Percentiles rank a stretch among this genome's conserved stretches.
Conservation (phyloP, 92 coral and sea anemone species). For the Chrysogorgia sp. region DNA sequence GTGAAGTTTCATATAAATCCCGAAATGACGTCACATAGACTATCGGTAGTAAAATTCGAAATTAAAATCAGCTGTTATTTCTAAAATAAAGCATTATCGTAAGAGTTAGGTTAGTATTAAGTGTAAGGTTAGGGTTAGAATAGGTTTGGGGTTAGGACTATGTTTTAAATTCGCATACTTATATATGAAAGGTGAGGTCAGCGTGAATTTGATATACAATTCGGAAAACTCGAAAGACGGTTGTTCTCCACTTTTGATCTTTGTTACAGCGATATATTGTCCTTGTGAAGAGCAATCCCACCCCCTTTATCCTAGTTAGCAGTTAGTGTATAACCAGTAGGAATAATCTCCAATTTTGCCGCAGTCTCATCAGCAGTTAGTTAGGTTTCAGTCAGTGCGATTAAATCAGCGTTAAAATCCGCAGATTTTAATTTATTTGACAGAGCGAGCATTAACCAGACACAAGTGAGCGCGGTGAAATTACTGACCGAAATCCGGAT, state of each 20-base stretch:
- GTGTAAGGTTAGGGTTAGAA: too few species aligned
- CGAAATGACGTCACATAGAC: too few species aligned
- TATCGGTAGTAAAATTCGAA: too few species aligned
- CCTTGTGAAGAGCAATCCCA: slow-evolving; percentile 37
- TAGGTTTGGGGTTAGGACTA: too few species aligned
- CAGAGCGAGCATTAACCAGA: slow-evolving; percentile 21
- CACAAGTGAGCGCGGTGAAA: not conserved
- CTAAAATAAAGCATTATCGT: too few species aligned
- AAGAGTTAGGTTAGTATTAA: too few species aligned
- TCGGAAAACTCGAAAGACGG: slow-evolving; percentile 49
- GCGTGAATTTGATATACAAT: slow-evolving; percentile 4
- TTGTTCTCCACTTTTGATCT: slow-evolving; percentile 21
- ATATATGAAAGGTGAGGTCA: too few species aligned
- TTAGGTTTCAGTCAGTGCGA: slow-evolving; percentile 62
- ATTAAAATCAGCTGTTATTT: too few species aligned
- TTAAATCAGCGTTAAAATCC: slow-evolving; percentile 49
- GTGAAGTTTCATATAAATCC: too few species aligned
- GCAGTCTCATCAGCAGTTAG: slow-evolving; percentile 40
- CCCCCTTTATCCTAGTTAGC: slow-evolving; percentile 47
- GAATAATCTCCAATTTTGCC: slow-evolving; percentile 35
- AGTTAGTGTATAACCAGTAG: slow-evolving; percentile 53
- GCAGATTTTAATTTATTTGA: slow-evolving; percentile 48
- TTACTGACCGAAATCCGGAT: not conserved
- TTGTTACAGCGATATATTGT: slow-evolving; percentile 11
- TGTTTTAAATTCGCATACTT: too few species aligned